phyloP scores from a whole-genome alignment of 2,113 vertebrate species.

The Scomber japonicus region DNA sequence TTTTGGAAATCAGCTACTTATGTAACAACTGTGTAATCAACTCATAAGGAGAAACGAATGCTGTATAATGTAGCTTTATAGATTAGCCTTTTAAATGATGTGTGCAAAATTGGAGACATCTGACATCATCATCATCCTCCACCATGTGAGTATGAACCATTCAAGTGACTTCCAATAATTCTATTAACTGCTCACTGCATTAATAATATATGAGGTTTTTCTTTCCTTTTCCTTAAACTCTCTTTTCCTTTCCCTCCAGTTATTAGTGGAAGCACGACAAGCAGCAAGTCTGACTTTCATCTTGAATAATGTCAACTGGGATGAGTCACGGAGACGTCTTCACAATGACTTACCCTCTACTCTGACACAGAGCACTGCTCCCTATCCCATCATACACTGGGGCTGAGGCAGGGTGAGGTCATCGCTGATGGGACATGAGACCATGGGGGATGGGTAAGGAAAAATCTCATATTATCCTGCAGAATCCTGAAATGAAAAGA shows the following conservation, averaged over 20 bases:
- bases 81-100: neutral
- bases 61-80: neutral
- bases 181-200: slow-evolving; percentile 6
- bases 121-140: slow-evolving; percentile 3
- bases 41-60: too few relatives aligned
- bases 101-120: slow-evolving; percentile 9
- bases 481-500: slow-evolving; percentile 15
- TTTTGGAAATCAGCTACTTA: too few relatives aligned
- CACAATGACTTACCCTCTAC: slow-evolving; percentile 50
- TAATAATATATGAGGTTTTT: slow-evolving; percentile 46
- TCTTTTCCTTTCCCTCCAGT: slow-evolving; percentile 23
- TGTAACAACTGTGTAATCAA: too few relatives aligned
- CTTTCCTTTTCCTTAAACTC: neutral
- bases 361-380: slow-evolving; percentile 23
- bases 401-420: slow-evolving; percentile 64
- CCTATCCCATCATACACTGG: slow-evolving; percentile 60
- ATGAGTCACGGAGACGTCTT: slow-evolving; percentile 70
- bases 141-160: neutral
- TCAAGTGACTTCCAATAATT: slow-evolving; percentile 6
- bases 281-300: slow-evolving; percentile 67
- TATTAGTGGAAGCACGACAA: slow-evolving; percentile 38
- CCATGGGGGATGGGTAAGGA: neutral
- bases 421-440: slow-evolving; percentile 30
- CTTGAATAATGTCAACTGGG: slow-evolving; percentile 65
- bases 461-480: slow-evolving; percentile 29